These are phyloP conservation scores for Plodia interpunctella DNA, from an alignment of 1,140 invertebrate genomes.

Conservation along the genomic window DNA sequence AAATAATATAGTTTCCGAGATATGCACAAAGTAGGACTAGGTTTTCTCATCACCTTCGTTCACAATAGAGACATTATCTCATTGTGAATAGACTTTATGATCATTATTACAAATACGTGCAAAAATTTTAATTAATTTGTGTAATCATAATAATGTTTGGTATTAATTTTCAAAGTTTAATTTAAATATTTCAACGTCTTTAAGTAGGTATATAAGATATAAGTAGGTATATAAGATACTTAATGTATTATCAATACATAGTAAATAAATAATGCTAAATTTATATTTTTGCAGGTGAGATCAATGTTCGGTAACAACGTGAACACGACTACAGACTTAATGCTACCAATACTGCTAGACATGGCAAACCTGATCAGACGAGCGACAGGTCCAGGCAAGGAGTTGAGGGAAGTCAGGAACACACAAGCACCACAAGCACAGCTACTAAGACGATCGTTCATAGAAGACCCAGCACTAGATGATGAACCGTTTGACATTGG, in stretches of 20 bases:
- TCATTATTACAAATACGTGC: neutral
- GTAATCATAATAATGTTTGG: neutral
- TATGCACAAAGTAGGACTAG: constrained; percentile 21
- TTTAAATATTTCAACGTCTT: too few species aligned
- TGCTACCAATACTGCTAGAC: constrained; percentile 81
- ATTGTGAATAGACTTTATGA: neutral
- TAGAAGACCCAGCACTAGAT: constrained; percentile 18
- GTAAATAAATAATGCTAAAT: too few species aligned
- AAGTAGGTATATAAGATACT: too few species aligned
- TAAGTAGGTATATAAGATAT: too few species aligned
- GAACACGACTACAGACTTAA: constrained; percentile 76
- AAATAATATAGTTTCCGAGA: neutral
- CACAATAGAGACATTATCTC: neutral
- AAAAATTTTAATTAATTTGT: neutral
- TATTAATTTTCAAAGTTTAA: too few species aligned
- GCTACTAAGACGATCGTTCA: constrained; percentile 61
- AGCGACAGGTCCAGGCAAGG: constrained; percentile 58
- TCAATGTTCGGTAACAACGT: constrained; percentile 78
- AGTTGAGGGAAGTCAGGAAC: constrained; percentile 44
- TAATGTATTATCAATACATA: too few species aligned
- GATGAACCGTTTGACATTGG: constrained; percentile 37
- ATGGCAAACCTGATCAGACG: constrained; percentile 80
- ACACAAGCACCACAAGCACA: constrained; percentile 46
- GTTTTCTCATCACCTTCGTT: constrained; percentile 46
- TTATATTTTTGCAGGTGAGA: constrained; percentile 70